Conservation (phyloP, 1,140 invertebrate species). For the Drosophila paulistorum region DNA sequence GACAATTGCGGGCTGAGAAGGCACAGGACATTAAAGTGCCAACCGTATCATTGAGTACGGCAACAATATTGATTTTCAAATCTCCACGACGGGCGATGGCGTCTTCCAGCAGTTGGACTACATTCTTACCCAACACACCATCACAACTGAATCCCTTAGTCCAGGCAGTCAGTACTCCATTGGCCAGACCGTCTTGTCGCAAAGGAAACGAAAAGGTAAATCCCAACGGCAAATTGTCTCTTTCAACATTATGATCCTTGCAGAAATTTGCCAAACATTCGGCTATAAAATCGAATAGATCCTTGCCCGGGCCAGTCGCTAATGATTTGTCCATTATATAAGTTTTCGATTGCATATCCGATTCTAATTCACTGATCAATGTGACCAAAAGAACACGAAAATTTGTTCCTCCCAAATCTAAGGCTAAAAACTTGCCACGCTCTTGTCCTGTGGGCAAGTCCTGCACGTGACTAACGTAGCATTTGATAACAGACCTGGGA, state of each 20-base stretch:
- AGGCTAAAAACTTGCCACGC: slow-evolving; percentile 95
- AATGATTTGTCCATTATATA: slow-evolving; percentile 95
- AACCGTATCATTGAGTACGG: slow-evolving; percentile 98
- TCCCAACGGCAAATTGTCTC: slow-evolving; percentile 87
- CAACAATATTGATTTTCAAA: slow-evolving; percentile 90
- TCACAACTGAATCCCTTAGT: slow-evolving; percentile 85
- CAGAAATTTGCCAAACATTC: slow-evolving; percentile 96
- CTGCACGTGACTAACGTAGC: slow-evolving; percentile 93
- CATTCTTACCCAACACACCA: slow-evolving; percentile 88
- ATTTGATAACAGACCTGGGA: slow-evolving; percentile 90
- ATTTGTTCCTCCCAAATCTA: slow-evolving; percentile 99
- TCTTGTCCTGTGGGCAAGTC: slow-evolving; percentile 98
- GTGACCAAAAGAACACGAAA: slow-evolving; percentile 97
- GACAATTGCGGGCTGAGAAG: slow-evolving; percentile 44
- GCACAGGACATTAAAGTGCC: slow-evolving; percentile 90
- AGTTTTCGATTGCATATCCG: slow-evolving; percentile 97
- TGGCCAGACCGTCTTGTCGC: slow-evolving; percentile 93
- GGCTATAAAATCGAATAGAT: slow-evolving; percentile 98
- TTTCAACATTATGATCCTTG: slow-evolving; percentile 88
- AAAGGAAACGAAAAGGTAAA: slow-evolving; percentile 99
- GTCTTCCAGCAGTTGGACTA: slow-evolving; percentile 91
- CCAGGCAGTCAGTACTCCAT: slow-evolving; percentile 95
- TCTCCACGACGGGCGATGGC: slow-evolving; percentile 87
- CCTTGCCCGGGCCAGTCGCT: slow-evolving; percentile 93
- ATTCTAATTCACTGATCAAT: slow-evolving; percentile 88